Percentiles rank a stretch among this genome's conserved stretches.
Conservation (phyloP, 2,888 invertebrate genomes). For the Meliscaeva auricollis region DNA sequence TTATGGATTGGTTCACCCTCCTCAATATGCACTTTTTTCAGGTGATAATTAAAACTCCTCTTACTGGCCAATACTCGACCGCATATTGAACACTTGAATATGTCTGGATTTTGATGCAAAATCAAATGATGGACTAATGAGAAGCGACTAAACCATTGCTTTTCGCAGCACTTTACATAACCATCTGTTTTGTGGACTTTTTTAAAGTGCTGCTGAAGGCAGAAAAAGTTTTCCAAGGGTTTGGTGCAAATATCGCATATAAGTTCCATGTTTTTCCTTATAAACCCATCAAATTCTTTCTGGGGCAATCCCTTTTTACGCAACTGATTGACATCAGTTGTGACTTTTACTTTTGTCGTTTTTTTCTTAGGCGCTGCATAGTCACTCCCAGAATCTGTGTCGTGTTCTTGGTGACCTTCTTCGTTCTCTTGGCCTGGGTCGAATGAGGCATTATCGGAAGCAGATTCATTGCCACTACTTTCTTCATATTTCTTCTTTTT, state of each 20-base stretch:
- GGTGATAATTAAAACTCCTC: conserved; percentile 72
- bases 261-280: conserved; percentile 74
- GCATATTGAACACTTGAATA: conserved; percentile 77
- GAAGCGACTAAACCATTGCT: conserved; percentile 77
- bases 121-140: conserved; percentile 77
- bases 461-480: neutral
- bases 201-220: conserved; percentile 74
- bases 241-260: conserved; percentile 74
- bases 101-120: conserved; percentile 77
- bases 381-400: neutral
- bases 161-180: conserved; percentile 77
- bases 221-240: conserved; percentile 65
- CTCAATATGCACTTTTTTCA: conserved; percentile 68
- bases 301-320: conserved; percentile 1
- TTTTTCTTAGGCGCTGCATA: neutral
- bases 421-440: neutral
- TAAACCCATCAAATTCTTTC: conserved; percentile 75
- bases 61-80: conserved; percentile 71
- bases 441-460: neutral
- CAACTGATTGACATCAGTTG: neutral
- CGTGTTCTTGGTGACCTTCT: neutral
- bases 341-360: neutral
- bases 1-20: conserved; percentile 47
- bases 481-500: neutral
- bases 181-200: conserved; percentile 71